Base-by-base conservation (phyloP, 2,797 vertebrate species). In the Brachyalestes nurse region DNA sequence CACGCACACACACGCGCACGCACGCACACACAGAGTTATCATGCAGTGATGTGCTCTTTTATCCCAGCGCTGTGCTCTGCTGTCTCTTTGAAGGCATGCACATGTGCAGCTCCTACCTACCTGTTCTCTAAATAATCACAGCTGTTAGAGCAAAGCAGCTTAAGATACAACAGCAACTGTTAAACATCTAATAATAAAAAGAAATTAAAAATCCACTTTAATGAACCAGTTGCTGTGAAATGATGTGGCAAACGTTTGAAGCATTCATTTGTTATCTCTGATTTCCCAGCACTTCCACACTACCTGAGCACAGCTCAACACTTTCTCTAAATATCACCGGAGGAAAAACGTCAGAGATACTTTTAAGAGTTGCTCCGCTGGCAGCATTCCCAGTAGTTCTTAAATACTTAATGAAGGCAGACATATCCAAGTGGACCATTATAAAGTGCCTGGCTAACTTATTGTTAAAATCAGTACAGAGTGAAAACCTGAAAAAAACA, bases 321-420 rank as follows among this genome's bases (percentile, higher is more conserved):
- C 13, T 47, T 40, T 86, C 82, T 82, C 55, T 57, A 73, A 62
- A 73, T 58, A 58, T 34, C 34, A 53, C 57, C 1, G 9, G 77
- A 72, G 74, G 85, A 86, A 77, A 10, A 80, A 47, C 40, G 13
- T 10, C 60, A 72, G 14, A 76, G 65, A 86, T 69, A 78, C 82
- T 60, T 84, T 85, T 84, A 70, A 72, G 80, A 75, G 75, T 67
- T 71, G 23, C 75, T 88, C 74, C 72, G 28, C 75, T 87, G 82
- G 86, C 84, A 70, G 74, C 17, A 60, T 78, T 87, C 88, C 88
- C 84, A 79, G 65, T 81, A 82, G 86, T 82, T 85, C 78, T 87
- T 89, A 80, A 86, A 88, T 85, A 88, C 82, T 87, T 85, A 77
- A 83, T 78, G 55, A 61, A 51, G 67, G 28, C 38, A 58, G 60